Percentiles rank a stretch among this genome's conserved stretches.
These are phyloP conservation scores for Acropora tenuis DNA, from an alignment of 64 coral and sea anemone genomes.

Conservation along the genomic window DNA sequence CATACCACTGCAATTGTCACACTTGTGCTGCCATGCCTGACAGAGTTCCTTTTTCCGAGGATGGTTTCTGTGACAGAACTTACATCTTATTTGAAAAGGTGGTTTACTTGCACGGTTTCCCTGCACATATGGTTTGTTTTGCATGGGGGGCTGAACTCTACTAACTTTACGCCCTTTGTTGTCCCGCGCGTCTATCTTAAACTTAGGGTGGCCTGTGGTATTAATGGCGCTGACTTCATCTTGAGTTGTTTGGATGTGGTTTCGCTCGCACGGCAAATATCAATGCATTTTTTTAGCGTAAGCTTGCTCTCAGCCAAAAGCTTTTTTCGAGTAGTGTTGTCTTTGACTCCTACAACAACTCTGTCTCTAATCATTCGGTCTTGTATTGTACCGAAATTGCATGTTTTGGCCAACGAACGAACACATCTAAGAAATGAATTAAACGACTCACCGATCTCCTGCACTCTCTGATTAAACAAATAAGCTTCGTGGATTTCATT, in stretches of 20 bases:
- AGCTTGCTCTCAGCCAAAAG: neutral
- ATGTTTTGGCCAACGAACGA: neutral
- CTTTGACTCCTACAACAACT: too few species aligned
- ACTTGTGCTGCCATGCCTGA: constrained; percentile 23
- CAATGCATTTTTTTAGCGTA: constrained; percentile 11
- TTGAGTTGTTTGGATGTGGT: neutral
- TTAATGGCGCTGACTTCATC: constrained; percentile 33
- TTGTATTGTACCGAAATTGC: neutral
- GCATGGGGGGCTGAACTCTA: neutral
- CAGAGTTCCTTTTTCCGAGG: constrained; percentile 11
- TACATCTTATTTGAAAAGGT: constrained; percentile 13
- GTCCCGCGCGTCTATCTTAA: neutral
- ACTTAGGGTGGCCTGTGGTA: constrained; percentile 16
- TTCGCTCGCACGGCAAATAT: constrained; percentile 31
- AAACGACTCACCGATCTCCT: constrained; percentile 12
- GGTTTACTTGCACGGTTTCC: neutral
- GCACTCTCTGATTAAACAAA: constrained; percentile 25
- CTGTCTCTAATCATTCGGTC: constrained; percentile 8
- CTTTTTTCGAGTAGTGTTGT: neutral
- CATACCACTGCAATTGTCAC: constrained; percentile 3
- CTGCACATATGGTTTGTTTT: neutral
- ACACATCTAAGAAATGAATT: constrained; percentile 12
- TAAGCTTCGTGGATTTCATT: constrained; percentile 23
- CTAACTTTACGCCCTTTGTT: neutral
- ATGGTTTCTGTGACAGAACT: constrained; percentile 18